Percentiles rank a stretch among this genome's conserved stretches.
Conservation (phyloP, 1,140 invertebrate genomes). For the Calliphora vicina region DNA sequence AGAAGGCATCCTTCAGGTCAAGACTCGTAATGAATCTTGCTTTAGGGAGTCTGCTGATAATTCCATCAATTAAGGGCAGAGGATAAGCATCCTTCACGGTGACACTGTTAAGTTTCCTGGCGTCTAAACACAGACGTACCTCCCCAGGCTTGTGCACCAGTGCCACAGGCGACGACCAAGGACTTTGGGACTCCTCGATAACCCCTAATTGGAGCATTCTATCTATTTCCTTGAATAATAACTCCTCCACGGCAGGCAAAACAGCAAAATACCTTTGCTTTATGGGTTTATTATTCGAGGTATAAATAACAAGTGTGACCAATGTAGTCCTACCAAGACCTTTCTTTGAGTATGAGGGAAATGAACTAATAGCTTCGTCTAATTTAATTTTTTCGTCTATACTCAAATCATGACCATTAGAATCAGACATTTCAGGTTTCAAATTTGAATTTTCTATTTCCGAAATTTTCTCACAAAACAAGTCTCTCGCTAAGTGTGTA, state of each 20-base stretch:
- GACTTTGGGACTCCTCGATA: conserved; percentile 19
- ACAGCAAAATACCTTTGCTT: conserved; percentile 24
- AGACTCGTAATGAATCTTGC: conserved; percentile 36
- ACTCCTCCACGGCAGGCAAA: conserved; percentile 1
- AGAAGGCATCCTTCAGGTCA: conserved; percentile 32
- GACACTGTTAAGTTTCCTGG: conserved; percentile 28
- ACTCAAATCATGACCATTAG: not conserved
- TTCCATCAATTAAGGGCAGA: conserved; percentile 34
- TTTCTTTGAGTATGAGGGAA: conserved; percentile 12
- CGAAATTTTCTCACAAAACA: not conserved
- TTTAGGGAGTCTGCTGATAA: conserved; percentile 35
- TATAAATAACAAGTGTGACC: conserved; percentile 14
- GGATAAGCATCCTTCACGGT: conserved; percentile 36
- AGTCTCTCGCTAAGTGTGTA: not conserved
- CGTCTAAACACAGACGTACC: conserved; percentile 36
- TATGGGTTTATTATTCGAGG: not conserved
- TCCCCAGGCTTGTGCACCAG: conserved; percentile 27
- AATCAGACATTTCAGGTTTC: not conserved
- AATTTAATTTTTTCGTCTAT: not conserved
- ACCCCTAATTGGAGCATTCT: not conserved
- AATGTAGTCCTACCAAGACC: conserved; percentile 28
- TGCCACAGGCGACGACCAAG: conserved; percentile 38
- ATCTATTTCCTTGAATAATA: not conserved
- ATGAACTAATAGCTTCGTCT: not conserved
- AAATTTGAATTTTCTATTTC: not conserved